Conservation (phyloP, 2,797 vertebrate species). For the Cuniculus paca region DNA sequence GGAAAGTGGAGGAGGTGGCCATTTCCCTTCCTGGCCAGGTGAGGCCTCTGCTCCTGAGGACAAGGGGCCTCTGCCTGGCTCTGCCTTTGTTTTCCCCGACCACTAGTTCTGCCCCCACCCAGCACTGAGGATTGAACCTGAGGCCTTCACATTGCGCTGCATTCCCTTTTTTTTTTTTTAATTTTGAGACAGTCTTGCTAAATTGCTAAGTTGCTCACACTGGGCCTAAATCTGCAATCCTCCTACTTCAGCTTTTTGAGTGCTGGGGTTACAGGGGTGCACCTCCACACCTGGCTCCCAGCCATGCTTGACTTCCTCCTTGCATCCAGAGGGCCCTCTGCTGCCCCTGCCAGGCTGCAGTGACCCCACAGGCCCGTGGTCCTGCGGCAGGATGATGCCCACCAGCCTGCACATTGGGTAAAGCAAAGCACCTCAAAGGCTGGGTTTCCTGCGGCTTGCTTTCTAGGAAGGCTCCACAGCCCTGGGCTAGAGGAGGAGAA, state of each 20-base stretch:
- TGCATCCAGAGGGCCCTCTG: background rate
- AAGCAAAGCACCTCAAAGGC: background rate
- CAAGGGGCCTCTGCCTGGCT: background rate
- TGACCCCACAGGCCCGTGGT: background rate
- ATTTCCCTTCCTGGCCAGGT: background rate
- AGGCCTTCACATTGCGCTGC: background rate
- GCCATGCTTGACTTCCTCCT: background rate
- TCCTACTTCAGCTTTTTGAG: background rate
- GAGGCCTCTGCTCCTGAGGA: background rate
- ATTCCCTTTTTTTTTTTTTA: background rate
- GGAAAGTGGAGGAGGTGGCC: background rate
- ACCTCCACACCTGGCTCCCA: background rate
- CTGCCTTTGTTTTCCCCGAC: background rate
- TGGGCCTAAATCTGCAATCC: background rate
- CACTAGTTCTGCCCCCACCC: background rate
- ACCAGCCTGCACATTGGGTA: background rate
- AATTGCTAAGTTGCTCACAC: background rate
- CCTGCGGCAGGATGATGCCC: accelerated
- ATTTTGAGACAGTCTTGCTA: background rate
- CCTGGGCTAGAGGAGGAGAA: background rate
- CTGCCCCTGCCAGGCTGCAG: background rate
- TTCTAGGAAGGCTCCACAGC: background rate
- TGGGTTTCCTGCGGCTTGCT: background rate
- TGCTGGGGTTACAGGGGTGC: background rate
- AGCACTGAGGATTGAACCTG: background rate